Conservation (phyloP, 1,140 invertebrate species). For the Liolophura sinensis region DNA sequence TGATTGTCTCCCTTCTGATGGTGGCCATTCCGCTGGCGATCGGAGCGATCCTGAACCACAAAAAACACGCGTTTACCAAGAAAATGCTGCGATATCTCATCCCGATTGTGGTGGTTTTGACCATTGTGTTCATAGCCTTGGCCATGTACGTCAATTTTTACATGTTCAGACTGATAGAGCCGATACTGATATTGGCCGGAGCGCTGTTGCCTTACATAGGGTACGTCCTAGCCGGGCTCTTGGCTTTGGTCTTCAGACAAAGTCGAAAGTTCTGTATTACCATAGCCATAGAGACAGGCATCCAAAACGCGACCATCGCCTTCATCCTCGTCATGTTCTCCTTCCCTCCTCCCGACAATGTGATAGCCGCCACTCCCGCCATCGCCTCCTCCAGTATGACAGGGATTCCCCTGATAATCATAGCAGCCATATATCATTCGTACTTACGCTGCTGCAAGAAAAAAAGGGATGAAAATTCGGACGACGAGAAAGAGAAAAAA, state of each 20-base stretch:
- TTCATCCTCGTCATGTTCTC: background rate
- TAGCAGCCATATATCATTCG: no score
- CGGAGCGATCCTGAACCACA: background rate
- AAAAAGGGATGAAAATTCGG: no score
- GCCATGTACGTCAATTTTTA: conserved; percentile 3
- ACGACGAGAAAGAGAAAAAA: no score
- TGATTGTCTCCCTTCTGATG: background rate
- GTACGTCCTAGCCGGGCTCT: background rate
- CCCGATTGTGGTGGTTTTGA: background rate
- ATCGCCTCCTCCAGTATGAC: no score
- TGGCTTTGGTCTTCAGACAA: background rate
- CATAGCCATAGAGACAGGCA: conserved; percentile 54
- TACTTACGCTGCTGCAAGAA: no score
- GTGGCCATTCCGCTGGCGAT: background rate
- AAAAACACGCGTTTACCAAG: background rate
- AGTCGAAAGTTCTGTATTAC: conserved; percentile 44
- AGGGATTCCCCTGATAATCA: background rate
- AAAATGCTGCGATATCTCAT: background rate
- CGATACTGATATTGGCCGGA: background rate
- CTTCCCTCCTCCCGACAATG: background rate
- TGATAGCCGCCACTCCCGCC: no score
- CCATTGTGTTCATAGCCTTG: background rate
- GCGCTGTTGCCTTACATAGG: background rate
- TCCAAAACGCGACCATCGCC: conserved; percentile 51
- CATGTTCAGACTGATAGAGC: conserved; percentile 2